phyloP scores from a whole-genome alignment of 2,888 invertebrate species.

The Phragmatobia fuliginosa region DNA sequence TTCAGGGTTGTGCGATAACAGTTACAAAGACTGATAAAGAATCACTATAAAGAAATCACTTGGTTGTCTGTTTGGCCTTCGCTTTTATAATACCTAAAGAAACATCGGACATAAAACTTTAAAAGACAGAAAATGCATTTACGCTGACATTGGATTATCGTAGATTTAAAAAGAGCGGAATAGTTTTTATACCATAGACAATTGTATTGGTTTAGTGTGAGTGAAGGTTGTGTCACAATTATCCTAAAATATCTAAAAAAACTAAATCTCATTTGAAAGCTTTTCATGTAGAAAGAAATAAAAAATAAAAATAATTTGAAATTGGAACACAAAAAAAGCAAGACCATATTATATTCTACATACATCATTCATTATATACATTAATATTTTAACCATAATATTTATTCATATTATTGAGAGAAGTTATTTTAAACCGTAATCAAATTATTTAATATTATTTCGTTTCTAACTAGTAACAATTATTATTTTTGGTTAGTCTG shows the following conservation, averaged over 20 bases:
- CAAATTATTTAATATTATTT: not conserved
- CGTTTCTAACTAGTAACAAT: not conserved
- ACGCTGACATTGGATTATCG: not conserved
- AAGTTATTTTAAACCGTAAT: not conserved
- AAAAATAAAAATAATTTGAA: not conserved
- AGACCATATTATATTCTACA: too few relatives aligned
- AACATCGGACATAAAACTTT: not conserved
- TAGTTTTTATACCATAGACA: too few relatives aligned
- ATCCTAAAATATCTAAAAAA: not conserved
- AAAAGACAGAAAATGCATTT: not conserved
- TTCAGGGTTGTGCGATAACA: slow-evolving; percentile 77
- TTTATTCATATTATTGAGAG: not conserved
- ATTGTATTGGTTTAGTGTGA: too few relatives aligned
- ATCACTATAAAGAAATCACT: slow-evolving; percentile 62
- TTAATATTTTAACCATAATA: not conserved
- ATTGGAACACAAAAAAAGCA: not conserved
- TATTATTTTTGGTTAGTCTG: not conserved
- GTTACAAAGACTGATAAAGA: slow-evolving; percentile 62
- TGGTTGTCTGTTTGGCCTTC: slow-evolving; percentile 52
- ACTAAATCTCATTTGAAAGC: not conserved
- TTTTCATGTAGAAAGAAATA: not conserved
- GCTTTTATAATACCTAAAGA: slow-evolving; percentile 42
- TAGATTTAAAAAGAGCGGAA: not conserved
- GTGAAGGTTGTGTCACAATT: too few relatives aligned
- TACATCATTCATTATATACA: too few relatives aligned